Conservation (phyloP, 2,113 vertebrate genomes). For the Dolichotis patagonum region DNA sequence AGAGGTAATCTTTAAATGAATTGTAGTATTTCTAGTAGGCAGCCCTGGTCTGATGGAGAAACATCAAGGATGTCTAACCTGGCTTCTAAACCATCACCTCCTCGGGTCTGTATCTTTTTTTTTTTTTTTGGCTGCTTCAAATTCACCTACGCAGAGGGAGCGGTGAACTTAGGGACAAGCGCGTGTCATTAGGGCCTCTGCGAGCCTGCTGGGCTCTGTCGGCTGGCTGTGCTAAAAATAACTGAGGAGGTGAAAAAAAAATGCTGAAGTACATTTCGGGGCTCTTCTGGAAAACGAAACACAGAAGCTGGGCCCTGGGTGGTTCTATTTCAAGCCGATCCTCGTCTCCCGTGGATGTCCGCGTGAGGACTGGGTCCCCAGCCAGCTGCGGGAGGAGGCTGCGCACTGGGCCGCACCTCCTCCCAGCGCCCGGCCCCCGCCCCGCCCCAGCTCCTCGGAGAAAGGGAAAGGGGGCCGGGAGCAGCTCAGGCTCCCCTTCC, state of each 20-base stretch:
- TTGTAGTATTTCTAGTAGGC: not conserved
- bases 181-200: not conserved
- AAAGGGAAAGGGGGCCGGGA: accelerated
- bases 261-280: constrained; percentile 66
- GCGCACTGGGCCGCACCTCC: not conserved
- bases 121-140: not conserved
- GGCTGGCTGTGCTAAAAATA: constrained; percentile 76
- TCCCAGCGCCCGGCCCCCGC: not conserved
- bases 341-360: not conserved
- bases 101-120: too few relatives aligned
- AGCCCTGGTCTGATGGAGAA: not conserved
- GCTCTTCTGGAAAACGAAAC: constrained; percentile 70
- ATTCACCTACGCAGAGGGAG: not conserved
- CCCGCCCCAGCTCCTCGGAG: not conserved
- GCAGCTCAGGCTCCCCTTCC: not conserved
- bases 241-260: constrained; percentile 56
- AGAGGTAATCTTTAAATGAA: not conserved
- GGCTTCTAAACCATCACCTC: not conserved
- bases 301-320: constrained; percentile 68
- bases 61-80: not conserved
- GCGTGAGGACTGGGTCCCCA: not conserved
- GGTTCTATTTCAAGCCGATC: constrained; percentile 75
- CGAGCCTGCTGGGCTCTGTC: constrained; percentile 13
- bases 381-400: not conserved
- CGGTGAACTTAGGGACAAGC: not conserved